A percentile compares a stretch with the other conserved stretches of the same genome.
Evolutionary conservation across 2,113 vertebrate genomes (phyloP).

Genomic region (Tringa solitaria): DNA sequence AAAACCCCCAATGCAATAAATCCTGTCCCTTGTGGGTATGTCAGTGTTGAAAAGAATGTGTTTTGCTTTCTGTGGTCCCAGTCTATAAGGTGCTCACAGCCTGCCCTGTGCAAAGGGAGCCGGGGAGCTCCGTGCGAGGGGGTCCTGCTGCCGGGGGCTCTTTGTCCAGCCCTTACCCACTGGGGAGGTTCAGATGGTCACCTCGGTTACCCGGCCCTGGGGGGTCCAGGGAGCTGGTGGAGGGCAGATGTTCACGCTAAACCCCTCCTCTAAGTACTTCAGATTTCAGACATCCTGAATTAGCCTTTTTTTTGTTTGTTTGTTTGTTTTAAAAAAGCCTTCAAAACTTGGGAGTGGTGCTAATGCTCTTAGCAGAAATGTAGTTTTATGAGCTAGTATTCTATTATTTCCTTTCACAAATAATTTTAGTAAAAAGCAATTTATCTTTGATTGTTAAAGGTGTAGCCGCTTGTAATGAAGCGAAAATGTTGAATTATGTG

Average conservation of each 20-base stretch:
- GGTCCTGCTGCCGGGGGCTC: background rate
- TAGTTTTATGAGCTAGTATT: background rate
- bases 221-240: background rate
- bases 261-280: background rate
- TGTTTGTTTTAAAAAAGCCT: background rate
- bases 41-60: background rate
- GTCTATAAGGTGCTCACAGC: accelerated
- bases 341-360: background rate
- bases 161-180: background rate
- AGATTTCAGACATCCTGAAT: background rate
- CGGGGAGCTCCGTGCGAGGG: accelerated
- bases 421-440: background rate
- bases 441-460: background rate
- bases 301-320: background rate
- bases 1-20: accelerated
- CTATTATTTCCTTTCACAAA: background rate
- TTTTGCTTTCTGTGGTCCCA: background rate
- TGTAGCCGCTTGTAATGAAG: background rate
- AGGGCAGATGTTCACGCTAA: background rate
- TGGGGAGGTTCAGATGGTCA: background rate
- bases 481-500: accelerated
- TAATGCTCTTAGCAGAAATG: background rate
- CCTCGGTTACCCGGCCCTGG: background rate
- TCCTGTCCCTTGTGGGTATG: accelerated
- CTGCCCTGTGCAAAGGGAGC: background rate